These are phyloP conservation scores for Anas platyrhynchos DNA, from an alignment of 2,113 vertebrate genomes.

Conservation along the genomic window DNA sequence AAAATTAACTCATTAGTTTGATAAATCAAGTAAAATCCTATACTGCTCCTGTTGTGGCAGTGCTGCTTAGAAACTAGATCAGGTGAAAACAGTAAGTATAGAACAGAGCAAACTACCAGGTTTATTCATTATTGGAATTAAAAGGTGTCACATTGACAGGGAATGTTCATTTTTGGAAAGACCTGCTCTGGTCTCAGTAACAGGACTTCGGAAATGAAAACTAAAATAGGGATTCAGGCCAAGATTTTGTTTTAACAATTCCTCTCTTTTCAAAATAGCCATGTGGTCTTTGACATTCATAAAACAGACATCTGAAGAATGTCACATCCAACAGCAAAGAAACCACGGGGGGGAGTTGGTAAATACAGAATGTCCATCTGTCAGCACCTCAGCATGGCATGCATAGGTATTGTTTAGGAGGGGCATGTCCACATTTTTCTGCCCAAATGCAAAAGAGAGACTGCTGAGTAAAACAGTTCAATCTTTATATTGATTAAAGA, in stretches of 20 bases:
- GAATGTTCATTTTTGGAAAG: slow-evolving; percentile 68
- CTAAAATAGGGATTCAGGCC: slow-evolving; percentile 54
- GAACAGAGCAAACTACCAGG: slow-evolving; percentile 18
- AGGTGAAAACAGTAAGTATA: slow-evolving; percentile 71
- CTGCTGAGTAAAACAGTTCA: slow-evolving; percentile 63
- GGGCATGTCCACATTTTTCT: slow-evolving; percentile 59
- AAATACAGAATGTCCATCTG: slow-evolving; percentile 56
- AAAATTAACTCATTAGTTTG: slow-evolving; percentile 85
- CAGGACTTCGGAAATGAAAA: slow-evolving; percentile 55
- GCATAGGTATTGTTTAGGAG: slow-evolving; percentile 60
- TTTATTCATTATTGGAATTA: slow-evolving; percentile 78
- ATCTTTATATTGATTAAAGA: slow-evolving; percentile 55
- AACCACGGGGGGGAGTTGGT: slow-evolving; percentile 47
- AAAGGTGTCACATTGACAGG: slow-evolving; percentile 60
- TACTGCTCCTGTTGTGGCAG: slow-evolving; percentile 55
- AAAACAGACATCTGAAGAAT: slow-evolving; percentile 76
- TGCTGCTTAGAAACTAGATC: slow-evolving; percentile 67
- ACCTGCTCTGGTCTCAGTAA: slow-evolving; percentile 40
- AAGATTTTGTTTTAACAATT: slow-evolving; percentile 68
- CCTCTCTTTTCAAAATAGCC: slow-evolving; percentile 49
- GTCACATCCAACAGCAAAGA: slow-evolving; percentile 67
- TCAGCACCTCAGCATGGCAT: slow-evolving; percentile 61
- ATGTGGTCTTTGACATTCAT: slow-evolving; percentile 73
- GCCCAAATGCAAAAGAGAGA: slow-evolving; percentile 61
- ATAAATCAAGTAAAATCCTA: slow-evolving; percentile 83